Percentiles rank a stretch among this genome's conserved stretches.
These are phyloP conservation scores for Lophius americanus DNA, from an alignment of 2,797 vertebrate species.

Conservation along the genomic window DNA sequence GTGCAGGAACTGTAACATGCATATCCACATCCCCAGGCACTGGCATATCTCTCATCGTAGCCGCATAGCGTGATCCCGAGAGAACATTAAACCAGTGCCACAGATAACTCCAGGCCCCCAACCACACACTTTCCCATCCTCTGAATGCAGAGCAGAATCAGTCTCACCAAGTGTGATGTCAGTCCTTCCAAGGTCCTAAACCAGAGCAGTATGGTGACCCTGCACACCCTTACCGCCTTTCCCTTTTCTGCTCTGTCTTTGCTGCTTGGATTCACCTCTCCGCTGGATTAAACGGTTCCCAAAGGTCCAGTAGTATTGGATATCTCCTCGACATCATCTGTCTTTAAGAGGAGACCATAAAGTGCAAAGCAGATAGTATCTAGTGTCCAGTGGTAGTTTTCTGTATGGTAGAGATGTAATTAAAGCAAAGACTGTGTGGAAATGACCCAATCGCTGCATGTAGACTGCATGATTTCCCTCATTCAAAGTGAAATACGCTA, in stretches of 20 bases:
- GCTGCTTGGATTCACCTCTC: conserved; percentile 37
- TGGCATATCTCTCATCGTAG: conserved; percentile 42
- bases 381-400: not conserved
- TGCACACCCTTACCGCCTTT: conserved; percentile 21
- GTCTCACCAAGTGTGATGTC: conserved; percentile 70
- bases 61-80: conserved; percentile 40
- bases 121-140: conserved; percentile 40
- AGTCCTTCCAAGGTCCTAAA: conserved; percentile 64
- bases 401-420: not conserved
- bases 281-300: conserved; percentile 44
- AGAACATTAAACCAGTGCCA: conserved; percentile 46
- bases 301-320: conserved; percentile 23
- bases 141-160: conserved; percentile 36
- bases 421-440: not conserved
- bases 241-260: conserved; percentile 20
- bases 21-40: conserved; percentile 15
- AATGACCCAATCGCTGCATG: not conserved
- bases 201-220: conserved; percentile 48
- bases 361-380: not conserved
- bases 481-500: conserved; percentile 17
- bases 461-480: conserved; percentile 22
- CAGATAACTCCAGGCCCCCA: conserved; percentile 48
- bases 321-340: conserved; percentile 7
- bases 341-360: not conserved
- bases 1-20: conserved; percentile 30